Percentiles rank a stretch among this genome's conserved stretches.
Conservation (phyloP, 2,888 invertebrate genomes). For the Malacosoma neustria region DNA sequence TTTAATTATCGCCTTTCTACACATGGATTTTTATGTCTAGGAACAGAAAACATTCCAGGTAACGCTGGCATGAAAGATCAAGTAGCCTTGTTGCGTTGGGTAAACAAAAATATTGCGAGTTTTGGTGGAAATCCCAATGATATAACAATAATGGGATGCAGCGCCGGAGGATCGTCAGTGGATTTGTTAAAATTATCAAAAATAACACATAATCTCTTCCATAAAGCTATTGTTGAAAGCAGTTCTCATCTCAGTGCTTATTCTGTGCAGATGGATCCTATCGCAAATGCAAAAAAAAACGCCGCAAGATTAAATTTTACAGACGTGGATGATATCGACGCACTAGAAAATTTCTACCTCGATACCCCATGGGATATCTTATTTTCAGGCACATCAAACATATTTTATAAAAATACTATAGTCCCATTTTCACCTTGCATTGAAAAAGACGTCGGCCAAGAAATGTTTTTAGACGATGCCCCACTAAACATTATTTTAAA, state of each 20-base stretch:
- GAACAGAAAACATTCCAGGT: constrained; percentile 27
- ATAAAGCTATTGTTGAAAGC: constrained; percentile 33
- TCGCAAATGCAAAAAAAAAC: constrained; percentile 24
- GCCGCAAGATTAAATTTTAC: constrained; percentile 23
- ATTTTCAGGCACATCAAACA: not conserved
- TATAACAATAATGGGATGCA: constrained; percentile 31
- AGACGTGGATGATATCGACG: constrained; percentile 20
- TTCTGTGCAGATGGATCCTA: constrained; percentile 28
- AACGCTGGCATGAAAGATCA: constrained; percentile 34
- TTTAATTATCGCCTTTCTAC: constrained; percentile 22
- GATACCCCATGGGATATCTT: constrained; percentile 12
- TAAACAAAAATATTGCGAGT: constrained; percentile 28
- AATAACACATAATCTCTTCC: constrained; percentile 26
- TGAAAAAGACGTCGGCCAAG: constrained; percentile 17
- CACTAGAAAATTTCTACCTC: constrained; percentile 32
- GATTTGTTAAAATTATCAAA: constrained; percentile 30
- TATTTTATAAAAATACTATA: constrained; percentile 1
- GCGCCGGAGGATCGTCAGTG: constrained; percentile 31
- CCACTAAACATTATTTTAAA: constrained; percentile 19
- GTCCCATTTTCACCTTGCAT: constrained; percentile 21
- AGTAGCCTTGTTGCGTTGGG: constrained; percentile 23
- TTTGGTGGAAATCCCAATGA: constrained; percentile 40
- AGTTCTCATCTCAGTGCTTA: constrained; percentile 21
- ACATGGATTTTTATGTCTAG: constrained; percentile 30
- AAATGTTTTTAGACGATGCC: constrained; percentile 19